Evolutionary conservation across 2,113 vertebrate genomes (phyloP).

Genomic region (Trochalopteron elliotii): DNA sequence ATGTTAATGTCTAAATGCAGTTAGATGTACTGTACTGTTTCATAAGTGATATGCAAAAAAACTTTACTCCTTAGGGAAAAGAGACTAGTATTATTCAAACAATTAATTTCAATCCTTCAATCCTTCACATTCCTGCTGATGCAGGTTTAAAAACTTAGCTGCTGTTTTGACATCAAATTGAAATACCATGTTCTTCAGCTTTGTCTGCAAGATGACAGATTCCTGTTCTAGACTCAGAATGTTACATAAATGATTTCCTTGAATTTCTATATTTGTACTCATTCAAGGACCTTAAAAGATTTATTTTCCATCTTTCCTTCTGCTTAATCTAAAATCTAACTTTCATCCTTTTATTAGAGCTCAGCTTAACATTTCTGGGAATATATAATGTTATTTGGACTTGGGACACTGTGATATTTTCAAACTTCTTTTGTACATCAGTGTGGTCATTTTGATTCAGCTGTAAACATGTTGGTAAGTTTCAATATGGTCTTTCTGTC

Average conservation of each 20-base stretch:
- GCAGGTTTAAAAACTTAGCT: not conserved
- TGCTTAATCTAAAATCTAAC: not conserved
- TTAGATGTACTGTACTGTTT: not conserved
- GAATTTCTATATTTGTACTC: not conserved
- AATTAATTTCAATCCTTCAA: conserved; percentile 20
- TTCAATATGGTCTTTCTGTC: not conserved
- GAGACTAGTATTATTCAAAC: not conserved
- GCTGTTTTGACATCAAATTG: not conserved
- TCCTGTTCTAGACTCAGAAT: not conserved
- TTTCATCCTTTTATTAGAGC: not conserved
- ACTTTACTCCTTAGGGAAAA: not conserved
- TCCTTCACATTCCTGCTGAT: not conserved
- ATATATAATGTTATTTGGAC: not conserved
- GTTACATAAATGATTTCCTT: not conserved
- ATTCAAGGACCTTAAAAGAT: not conserved
- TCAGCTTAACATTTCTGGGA: not conserved
- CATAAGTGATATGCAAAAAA: conserved; percentile 25
- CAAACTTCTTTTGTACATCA: not conserved
- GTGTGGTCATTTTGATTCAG: not conserved
- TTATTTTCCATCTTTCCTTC: not conserved
- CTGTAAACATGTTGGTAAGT: not conserved
- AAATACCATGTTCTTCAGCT: not conserved
- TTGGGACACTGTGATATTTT: not conserved
- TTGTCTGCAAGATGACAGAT: not conserved
- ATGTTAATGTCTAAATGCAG: conserved; percentile 46